Evolutionary conservation across 2,888 invertebrate genomes (phyloP).

Genomic region (Mythimna impura): DNA sequence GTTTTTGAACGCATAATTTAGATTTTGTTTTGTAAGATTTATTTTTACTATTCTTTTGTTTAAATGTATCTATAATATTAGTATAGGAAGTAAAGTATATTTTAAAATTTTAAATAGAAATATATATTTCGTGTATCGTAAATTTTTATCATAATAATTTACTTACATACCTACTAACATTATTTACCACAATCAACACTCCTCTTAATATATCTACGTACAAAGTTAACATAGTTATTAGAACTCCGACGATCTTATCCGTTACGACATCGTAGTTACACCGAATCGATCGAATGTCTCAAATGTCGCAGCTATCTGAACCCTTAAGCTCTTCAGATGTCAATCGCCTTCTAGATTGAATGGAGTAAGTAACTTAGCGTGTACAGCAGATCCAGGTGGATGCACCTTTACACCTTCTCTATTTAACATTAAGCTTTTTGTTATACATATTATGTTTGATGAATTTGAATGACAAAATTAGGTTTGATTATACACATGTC

Average conservation of each 20-base stretch:
- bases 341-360: conserved; percentile 12
- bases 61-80: too few species aligned
- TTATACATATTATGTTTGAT: too few species aligned
- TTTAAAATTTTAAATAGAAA: too few species aligned
- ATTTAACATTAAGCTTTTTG: background rate
- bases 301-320: background rate
- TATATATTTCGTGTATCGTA: too few species aligned
- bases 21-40: too few species aligned
- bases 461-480: too few species aligned
- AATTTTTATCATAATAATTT: background rate
- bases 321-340: background rate
- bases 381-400: background rate
- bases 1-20: too few species aligned
- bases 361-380: background rate
- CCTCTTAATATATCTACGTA: background rate
- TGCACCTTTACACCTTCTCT: background rate
- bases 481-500: background rate
- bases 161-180: background rate
- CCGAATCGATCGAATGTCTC: too few species aligned
- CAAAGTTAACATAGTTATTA: background rate
- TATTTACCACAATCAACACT: background rate
- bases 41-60: too few species aligned
- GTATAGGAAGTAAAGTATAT: too few species aligned
- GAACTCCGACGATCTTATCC: background rate
- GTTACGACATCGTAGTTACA: background rate